Conservation (phyloP, 2,797 vertebrate species). For the Danio aesculapii region DNA sequence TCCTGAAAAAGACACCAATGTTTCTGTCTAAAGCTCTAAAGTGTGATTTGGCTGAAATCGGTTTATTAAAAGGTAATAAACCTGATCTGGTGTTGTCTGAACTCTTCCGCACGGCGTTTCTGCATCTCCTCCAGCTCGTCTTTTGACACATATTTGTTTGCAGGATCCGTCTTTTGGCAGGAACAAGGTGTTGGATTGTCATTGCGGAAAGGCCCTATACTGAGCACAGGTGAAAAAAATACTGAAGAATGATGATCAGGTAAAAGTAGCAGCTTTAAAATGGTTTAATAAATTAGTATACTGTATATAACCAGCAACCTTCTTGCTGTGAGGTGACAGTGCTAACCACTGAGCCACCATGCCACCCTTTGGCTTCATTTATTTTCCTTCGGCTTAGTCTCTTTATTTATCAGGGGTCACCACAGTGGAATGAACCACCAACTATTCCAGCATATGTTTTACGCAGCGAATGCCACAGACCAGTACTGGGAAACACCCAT, state of each 20-base stretch:
- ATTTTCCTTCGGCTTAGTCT: no score
- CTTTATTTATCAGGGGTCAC: no score
- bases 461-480: no score
- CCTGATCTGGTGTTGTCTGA: slow-evolving; percentile 37
- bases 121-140: background rate
- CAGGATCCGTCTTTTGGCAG: background rate
- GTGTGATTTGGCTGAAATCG: background rate
- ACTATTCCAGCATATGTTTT: no score
- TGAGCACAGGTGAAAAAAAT: background rate
- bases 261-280: background rate
- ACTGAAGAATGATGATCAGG: no score
- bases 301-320: no score
- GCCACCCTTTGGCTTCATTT: no score
- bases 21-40: background rate
- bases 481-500: no score
- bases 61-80: background rate
- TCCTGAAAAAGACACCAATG: background rate
- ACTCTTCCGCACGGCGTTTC: slow-evolving; percentile 19
- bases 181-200: background rate
- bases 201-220: background rate
- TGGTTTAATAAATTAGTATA: no score
- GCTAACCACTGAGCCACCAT: no score
- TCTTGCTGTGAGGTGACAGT: no score
- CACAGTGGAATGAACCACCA: no score
- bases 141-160: background rate